A percentile compares a stretch with the other conserved stretches of the same genome.
Evolutionary conservation across 2,797 vertebrate species (phyloP).

Genomic region (Brachyalestes nurse): DNA sequence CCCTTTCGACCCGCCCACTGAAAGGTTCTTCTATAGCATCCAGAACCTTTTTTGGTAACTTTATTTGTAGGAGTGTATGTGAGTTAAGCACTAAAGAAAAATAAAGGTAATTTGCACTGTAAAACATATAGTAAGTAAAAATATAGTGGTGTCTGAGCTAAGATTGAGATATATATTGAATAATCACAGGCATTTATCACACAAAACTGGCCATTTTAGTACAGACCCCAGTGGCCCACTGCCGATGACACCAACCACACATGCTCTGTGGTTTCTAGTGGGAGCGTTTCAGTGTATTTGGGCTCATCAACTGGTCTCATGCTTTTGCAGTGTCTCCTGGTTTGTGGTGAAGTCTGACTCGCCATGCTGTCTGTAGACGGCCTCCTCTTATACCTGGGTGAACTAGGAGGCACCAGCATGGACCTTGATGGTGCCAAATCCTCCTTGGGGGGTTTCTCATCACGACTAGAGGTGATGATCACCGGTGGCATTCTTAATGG

Average conservation of each 20-base stretch:
- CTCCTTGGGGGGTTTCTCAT: slow-evolving; percentile 53
- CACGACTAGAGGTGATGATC: slow-evolving; percentile 44
- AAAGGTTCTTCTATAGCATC: no score
- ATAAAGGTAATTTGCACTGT: no score
- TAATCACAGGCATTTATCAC: neutral
- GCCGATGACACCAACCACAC: slow-evolving; percentile 87
- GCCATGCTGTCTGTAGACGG: slow-evolving; percentile 53
- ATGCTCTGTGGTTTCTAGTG: slow-evolving; percentile 84
- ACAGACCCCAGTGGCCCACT: slow-evolving; percentile 83
- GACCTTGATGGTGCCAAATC: slow-evolving; percentile 24
- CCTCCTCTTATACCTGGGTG: slow-evolving; percentile 60
- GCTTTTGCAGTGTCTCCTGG: slow-evolving; percentile 69
- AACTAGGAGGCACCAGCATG: slow-evolving; percentile 26
- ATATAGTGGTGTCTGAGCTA: no score
- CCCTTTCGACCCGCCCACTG: no score
- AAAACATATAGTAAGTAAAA: no score
- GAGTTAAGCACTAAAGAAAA: no score
- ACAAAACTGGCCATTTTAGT: neutral
- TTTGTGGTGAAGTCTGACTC: slow-evolving; percentile 67
- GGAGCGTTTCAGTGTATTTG: slow-evolving; percentile 64
- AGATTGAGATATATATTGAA: no score
- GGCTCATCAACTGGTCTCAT: slow-evolving; percentile 73
- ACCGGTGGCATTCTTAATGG: slow-evolving; percentile 80
- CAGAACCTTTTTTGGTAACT: no score
- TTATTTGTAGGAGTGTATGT: no score